Evolutionary conservation across 2,888 invertebrate genomes (phyloP), one percentile per base, ranked within the genome.

Genomic region (Drepanosiphum platanoidis): DNA sequence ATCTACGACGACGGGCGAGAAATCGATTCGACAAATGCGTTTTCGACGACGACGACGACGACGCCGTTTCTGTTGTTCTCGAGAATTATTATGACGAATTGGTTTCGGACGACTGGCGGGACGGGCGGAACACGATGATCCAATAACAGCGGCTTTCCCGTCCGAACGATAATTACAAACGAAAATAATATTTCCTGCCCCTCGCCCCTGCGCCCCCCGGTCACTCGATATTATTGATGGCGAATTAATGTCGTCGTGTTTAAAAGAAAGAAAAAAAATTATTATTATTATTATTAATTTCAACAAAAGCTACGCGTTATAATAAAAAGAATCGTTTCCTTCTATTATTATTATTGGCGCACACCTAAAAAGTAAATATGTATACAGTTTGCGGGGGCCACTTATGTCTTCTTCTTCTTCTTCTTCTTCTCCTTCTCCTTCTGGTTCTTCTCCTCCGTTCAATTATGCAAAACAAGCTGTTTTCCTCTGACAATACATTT

Each of bases 391-490:
- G 84, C 39, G 58, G 22, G 52, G 52, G 68, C 84, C 64, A 83
- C 83, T 83, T 74, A 83, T 83, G 68, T 84, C 70, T 83, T 74
- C 18, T 83, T 52, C n/a, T n/a, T n/a, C n/a, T n/a, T n/a, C n/a
- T n/a, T n/a, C n/a, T n/a, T n/a, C n/a, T n/a, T n/a, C n/a, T n/a
- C n/a, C n/a, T n/a, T n/a, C n/a, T n/a, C n/a, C n/a, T n/a, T n/a
- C n/a, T n/a, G n/a, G n/a, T n/a, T n/a, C n/a, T n/a, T n/a, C n/a
- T n/a, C n/a, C n/a, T n/a, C n/a, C 83, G 66, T 27, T 83, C 72
- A 84, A 84, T 84, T 84, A 84, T 84, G 84, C 84, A 84, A 84
- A 84, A 77, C 74, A 77, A 68, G 39, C 77, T 46, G 84, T 84
- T 77, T 75, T 58, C 68, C 18, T 70, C 68, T 39, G 75, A 84